phyloP scores from a whole-genome alignment of 2,797 vertebrate species.

The Phataginus tricuspis region DNA sequence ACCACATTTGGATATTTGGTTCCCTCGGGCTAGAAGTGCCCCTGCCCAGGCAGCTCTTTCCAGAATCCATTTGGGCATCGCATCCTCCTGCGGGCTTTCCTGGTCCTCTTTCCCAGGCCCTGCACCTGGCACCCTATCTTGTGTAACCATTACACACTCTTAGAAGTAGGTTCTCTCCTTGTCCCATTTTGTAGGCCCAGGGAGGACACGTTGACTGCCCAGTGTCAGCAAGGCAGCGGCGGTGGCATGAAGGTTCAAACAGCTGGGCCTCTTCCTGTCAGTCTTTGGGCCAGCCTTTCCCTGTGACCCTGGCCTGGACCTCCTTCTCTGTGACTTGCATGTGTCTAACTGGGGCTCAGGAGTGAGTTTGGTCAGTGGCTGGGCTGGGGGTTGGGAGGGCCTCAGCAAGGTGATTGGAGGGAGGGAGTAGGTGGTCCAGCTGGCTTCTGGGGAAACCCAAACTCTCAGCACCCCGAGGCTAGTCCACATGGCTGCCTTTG shows the following conservation, averaged over 20 bases:
- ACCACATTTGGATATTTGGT: background rate
- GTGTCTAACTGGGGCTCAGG: background rate
- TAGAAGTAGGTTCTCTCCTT: background rate
- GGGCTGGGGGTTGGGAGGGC: background rate
- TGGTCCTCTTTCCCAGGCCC: background rate
- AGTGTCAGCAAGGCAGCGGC: background rate
- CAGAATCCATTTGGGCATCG: background rate
- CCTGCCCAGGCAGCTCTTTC: background rate
- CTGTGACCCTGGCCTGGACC: background rate
- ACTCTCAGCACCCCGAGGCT: background rate
- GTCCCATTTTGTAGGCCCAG: background rate
- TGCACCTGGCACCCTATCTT: background rate
- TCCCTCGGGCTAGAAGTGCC: background rate
- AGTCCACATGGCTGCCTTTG: background rate
- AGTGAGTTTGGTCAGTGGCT: background rate
- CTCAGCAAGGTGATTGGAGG: background rate
- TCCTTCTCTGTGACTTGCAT: background rate
- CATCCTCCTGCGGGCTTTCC: background rate
- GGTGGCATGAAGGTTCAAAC: background rate
- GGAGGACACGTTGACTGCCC: background rate
- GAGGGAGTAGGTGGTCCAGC: background rate
- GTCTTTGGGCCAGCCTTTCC: background rate
- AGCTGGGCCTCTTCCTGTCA: background rate
- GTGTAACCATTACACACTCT: background rate
- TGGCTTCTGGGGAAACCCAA: background rate